A percentile compares a stretch with the other conserved stretches of the same genome.
Evolutionary conservation across 2,797 vertebrate genomes (phyloP).

Genomic region (Lepilemur ruficaudatus): DNA sequence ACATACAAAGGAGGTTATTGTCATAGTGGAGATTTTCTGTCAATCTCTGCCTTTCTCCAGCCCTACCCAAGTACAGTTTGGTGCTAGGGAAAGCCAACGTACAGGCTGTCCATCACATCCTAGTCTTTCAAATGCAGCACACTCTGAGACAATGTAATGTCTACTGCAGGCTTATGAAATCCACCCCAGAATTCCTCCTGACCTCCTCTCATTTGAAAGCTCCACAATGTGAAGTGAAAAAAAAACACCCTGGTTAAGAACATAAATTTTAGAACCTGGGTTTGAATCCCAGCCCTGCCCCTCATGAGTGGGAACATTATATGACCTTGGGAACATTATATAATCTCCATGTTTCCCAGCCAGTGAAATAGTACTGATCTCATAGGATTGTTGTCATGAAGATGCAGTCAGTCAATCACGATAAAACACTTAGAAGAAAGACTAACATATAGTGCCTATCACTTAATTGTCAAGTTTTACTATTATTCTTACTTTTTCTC

Average conservation of each 20-base stretch:
- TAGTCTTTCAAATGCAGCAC: background rate
- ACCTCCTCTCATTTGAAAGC: background rate
- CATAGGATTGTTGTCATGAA: background rate
- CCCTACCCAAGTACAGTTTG: background rate
- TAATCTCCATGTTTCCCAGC: background rate
- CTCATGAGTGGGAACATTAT: background rate
- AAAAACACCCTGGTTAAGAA: slow-evolving; percentile 5
- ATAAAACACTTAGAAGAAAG: background rate
- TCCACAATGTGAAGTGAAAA: background rate
- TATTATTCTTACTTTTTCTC: background rate
- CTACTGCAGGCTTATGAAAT: background rate
- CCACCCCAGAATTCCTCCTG: background rate
- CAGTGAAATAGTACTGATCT: background rate
- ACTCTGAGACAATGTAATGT: background rate
- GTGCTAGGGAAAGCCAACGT: background rate
- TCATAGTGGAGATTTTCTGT: background rate
- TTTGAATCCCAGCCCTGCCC: background rate
- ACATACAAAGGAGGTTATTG: background rate
- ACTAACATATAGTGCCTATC: background rate
- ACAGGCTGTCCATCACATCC: background rate
- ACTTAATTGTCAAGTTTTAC: background rate
- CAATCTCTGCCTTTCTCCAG: background rate
- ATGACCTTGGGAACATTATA: background rate
- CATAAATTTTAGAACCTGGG: background rate
- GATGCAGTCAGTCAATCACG: background rate